A percentile compares a stretch with the other conserved stretches of the same genome.
These are phyloP conservation scores for Protomyctophum bolini DNA, from an alignment of 2,113 vertebrate genomes.

Conservation along the genomic window DNA sequence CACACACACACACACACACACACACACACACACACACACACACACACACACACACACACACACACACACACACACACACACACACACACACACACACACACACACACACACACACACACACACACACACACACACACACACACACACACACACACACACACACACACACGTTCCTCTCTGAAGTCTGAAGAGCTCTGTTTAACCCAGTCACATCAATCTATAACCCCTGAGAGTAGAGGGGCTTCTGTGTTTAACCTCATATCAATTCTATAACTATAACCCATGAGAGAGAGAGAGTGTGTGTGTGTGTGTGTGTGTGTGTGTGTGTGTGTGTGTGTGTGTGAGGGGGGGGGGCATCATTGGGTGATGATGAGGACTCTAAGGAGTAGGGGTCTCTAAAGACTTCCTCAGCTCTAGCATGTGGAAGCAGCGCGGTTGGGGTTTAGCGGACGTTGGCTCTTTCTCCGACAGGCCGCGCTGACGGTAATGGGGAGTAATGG, in stretches of 20 bases:
- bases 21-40: too few relatives aligned
- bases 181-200: constrained; percentile 16
- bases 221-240: too few relatives aligned
- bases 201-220: too few relatives aligned
- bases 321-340: background rate
- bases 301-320: background rate
- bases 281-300: background rate
- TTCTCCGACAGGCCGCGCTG: constrained; percentile 58
- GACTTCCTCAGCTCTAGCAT: constrained; percentile 13
- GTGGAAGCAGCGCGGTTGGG: constrained; percentile 24
- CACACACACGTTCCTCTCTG: background rate
- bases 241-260: background rate
- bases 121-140: too few relatives aligned
- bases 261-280: too few relatives aligned
- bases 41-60: too few relatives aligned
- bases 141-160: too few relatives aligned
- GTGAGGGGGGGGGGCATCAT: background rate
- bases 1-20: background rate
- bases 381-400: constrained; percentile 30
- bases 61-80: too few relatives aligned
- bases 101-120: too few relatives aligned
- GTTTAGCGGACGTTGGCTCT: constrained; percentile 55
- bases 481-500: constrained; percentile 72
- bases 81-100: too few relatives aligned
- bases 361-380: too few relatives aligned